Base-by-base conservation (phyloP, 2,888 invertebrate genomes). In the Penaeus monodon region DNA sequence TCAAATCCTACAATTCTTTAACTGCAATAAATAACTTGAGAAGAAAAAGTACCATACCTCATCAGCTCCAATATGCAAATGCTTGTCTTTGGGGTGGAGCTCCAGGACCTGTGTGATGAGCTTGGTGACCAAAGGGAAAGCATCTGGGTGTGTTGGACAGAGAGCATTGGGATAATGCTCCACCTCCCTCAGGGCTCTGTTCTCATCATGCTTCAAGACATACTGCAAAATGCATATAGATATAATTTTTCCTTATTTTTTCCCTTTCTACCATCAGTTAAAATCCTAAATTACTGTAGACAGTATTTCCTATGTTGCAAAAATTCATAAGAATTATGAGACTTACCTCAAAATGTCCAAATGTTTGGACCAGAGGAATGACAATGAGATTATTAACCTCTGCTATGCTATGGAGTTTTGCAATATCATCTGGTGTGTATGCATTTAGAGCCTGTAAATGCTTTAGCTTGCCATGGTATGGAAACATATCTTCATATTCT, bases 161-260 rank as follows among this genome's bases (percentile, higher is more conserved):
- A 94, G 91, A n/a, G 93, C 93, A 90, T 95, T 95, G 0, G 95
- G 95, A 91, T 94, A 95, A 1, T 92, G 92, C 82, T 93, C 94
- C 2, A 94, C 94, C 92, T 97, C 97, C 12, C 96, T 93, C 20
- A 96, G 92, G 20, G 93, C 92, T 57, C 93, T 92, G 93, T 95
- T 96, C 90, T 94, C 93, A 20, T 94, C 94, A 90, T 96, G 95
- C 91, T 97, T 97, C 85, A 97, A 92, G 0, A 96, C 95, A 93
- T 95, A 97, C 89, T 89, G 89, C 22, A 84, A 82, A 81, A 49
- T 68, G 33, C 17, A 63, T 44, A 17, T 38, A 38, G 68, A 14
- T n/a, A 64, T 82, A n/a, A 73, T 7, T 70, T 73, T 81, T 38
- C 38, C 24, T 38, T 0, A 74, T 22, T 12, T 66, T 17, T 14